Evolutionary conservation across 2,888 invertebrate genomes (phyloP).

Genomic region (Cybosia mesomella): DNA sequence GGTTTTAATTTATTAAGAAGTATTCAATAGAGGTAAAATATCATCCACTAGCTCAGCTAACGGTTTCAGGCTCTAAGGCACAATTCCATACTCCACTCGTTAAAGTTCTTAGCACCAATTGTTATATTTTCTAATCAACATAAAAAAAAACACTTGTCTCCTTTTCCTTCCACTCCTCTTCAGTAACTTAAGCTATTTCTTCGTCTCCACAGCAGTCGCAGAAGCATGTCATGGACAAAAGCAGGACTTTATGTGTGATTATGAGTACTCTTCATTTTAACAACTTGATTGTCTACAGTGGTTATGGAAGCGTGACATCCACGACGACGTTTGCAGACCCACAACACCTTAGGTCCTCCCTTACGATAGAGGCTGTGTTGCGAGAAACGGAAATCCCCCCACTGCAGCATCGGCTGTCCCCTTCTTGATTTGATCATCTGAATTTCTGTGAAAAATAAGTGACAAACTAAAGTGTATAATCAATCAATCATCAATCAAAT

Average conservation of each 20-base stretch:
- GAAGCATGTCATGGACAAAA: background rate
- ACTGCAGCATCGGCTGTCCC: constrained; percentile 58
- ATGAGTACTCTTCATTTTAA: constrained; percentile 23
- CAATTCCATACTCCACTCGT: background rate
- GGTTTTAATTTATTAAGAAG: background rate
- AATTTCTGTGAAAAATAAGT: constrained; percentile 13
- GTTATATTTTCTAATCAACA: background rate
- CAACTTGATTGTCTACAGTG: constrained; percentile 9
- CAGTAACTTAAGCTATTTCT: background rate
- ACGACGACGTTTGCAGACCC: constrained; percentile 32
- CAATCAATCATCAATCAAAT: no score
- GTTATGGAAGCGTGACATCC: constrained; percentile 28
- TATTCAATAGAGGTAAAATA: background rate
- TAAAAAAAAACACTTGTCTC: background rate
- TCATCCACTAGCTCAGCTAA: background rate
- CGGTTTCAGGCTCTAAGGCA: background rate
- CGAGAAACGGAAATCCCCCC: constrained; percentile 52
- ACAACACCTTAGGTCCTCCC: constrained; percentile 1
- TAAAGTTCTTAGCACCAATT: background rate
- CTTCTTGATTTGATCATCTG: constrained; percentile 27
- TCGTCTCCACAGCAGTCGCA: background rate
- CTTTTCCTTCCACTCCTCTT: background rate
- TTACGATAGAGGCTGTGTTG: constrained; percentile 47
- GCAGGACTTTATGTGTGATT: constrained; percentile 19
- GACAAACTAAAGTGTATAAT: no score